Evolutionary conservation across 2,888 invertebrate species (phyloP).

Genomic region (Mesorhabditis belari): DNA sequence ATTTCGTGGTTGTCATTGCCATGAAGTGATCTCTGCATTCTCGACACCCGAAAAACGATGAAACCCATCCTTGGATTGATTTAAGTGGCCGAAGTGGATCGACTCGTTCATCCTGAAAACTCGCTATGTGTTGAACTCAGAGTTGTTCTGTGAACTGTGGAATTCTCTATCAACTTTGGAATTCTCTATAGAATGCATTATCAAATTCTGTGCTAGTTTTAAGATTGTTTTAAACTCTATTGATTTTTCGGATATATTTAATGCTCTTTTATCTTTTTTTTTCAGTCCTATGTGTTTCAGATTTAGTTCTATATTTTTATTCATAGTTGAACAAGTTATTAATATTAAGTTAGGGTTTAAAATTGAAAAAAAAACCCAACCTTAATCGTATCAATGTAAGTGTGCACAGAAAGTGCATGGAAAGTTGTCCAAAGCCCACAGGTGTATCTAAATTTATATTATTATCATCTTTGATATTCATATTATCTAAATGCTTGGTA

Average conservation of each 20-base stretch:
- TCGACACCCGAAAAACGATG: constrained; percentile 75
- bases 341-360: too few species aligned
- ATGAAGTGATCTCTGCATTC: constrained; percentile 84
- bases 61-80: constrained; percentile 42
- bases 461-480: not conserved
- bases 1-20: constrained; percentile 68
- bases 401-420: constrained; percentile 80
- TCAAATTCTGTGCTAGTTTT: too few species aligned
- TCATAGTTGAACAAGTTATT: not conserved
- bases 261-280: too few species aligned
- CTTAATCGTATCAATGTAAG: constrained; percentile 56
- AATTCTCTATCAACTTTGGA: too few species aligned
- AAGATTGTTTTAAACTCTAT: too few species aligned
- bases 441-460: constrained; percentile 62
- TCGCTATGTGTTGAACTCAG: too few species aligned
- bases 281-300: too few species aligned
- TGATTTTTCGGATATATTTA: too few species aligned
- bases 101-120: constrained; percentile 36
- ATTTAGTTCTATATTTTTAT: not conserved
- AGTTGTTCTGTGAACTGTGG: too few species aligned
- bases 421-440: constrained; percentile 95
- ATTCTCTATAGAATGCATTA: too few species aligned
- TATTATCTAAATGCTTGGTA: not conserved
- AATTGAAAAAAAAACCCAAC: not conserved
- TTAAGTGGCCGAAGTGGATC: constrained; percentile 44